Evolutionary conservation across 1,140 invertebrate species (phyloP).

Genomic region (Calephelis virginiensis): DNA sequence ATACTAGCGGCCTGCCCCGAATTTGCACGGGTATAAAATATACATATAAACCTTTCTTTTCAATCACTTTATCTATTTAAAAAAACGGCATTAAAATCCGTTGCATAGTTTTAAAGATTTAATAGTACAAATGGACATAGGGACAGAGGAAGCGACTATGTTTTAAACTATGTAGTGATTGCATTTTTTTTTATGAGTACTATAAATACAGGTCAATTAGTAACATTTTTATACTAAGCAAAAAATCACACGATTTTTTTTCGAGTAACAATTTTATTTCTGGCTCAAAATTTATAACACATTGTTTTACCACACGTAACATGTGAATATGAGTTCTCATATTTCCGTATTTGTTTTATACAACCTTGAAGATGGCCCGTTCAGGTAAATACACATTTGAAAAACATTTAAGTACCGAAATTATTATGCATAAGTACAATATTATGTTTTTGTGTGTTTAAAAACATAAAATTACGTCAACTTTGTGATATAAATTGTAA

Average conservation of each 20-base stretch:
- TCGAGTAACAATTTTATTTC: background rate
- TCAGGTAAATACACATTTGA: constrained; percentile 15
- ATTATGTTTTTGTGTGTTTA: constrained; percentile 22
- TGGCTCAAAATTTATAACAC: background rate
- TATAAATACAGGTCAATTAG: background rate
- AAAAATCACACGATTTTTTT: constrained; percentile 2
- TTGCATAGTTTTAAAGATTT: no score
- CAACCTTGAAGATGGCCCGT: constrained; percentile 16
- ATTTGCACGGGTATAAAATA: no score
- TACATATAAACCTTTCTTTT: no score
- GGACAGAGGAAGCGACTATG: no score
- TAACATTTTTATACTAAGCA: background rate
- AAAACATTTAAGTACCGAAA: constrained; percentile 4
- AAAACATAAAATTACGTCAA: constrained; percentile 28
- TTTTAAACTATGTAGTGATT: no score
- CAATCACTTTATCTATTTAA: no score
- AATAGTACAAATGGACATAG: no score
- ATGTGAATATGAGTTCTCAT: constrained; percentile 3
- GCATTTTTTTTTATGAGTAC: no score
- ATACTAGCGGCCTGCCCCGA: no score
- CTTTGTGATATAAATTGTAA: constrained; percentile 23
- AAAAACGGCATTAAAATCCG: no score
- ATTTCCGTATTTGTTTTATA: background rate
- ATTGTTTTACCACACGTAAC: background rate
- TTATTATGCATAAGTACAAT: constrained; percentile 21